Percentiles rank a stretch among this genome's conserved stretches.
phyloP scores from a whole-genome alignment of 2,888 invertebrate genomes.

The Thereva unica region DNA sequence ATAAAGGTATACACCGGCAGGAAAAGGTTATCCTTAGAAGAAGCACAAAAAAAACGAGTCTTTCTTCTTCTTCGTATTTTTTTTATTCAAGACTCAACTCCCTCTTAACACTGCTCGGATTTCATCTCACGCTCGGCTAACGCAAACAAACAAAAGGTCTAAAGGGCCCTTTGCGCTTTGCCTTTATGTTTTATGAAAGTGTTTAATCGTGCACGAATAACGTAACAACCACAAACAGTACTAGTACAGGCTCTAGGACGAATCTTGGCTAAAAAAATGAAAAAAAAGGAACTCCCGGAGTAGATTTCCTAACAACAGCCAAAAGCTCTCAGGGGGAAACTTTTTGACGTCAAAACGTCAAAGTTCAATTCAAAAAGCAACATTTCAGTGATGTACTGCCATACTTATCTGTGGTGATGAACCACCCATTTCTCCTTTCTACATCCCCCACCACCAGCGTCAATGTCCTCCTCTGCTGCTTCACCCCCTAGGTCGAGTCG shows the following conservation, averaged over 20 bases:
- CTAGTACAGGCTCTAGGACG: neutral
- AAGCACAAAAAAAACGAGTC: too few relatives aligned
- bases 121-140: constrained; percentile 26
- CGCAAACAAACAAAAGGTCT: constrained; percentile 33
- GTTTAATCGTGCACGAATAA: constrained; percentile 34
- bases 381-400: constrained; percentile 4
- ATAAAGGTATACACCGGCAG: neutral
- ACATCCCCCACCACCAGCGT: too few relatives aligned
- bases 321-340: constrained; percentile 28
- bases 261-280: neutral
- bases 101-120: constrained; percentile 1
- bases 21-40: constrained; percentile 21
- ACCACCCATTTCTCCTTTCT: too few relatives aligned
- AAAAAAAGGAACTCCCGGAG: neutral
- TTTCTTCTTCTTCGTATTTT: constrained; percentile 6
- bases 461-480: too few relatives aligned
- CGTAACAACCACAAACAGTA: constrained; percentile 22
- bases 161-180: constrained; percentile 28
- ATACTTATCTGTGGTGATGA: too few relatives aligned
- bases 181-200: constrained; percentile 34
- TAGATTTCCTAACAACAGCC: constrained; percentile 9
- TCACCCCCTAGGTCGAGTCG: too few relatives aligned
- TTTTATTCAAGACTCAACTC: neutral
- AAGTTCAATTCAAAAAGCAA: constrained; percentile 24
- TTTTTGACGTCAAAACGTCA: constrained; percentile 28